Conservation (phyloP, 2,797 vertebrate genomes). For the Caiman crocodilus region DNA sequence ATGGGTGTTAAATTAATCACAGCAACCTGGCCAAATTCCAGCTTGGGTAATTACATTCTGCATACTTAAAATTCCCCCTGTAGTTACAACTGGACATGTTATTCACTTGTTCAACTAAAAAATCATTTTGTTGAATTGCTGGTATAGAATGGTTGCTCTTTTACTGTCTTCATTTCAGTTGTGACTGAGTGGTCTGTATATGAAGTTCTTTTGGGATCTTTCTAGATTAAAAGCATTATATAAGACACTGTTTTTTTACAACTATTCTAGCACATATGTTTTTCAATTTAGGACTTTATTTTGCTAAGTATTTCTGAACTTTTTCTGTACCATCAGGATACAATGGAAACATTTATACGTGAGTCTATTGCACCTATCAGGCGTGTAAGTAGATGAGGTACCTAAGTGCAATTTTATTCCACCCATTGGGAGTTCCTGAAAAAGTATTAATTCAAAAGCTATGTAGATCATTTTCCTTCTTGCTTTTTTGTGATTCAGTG, state of each 20-base stretch:
- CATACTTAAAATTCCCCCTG: conserved; percentile 59
- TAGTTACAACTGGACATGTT: conserved; percentile 41
- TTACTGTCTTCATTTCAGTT: background rate
- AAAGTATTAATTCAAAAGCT: too few relatives aligned
- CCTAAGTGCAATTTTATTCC: too few relatives aligned
- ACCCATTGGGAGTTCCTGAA: too few relatives aligned
- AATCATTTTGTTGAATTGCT: background rate
- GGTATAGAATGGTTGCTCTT: background rate
- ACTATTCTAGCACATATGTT: background rate
- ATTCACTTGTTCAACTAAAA: conserved; percentile 6
- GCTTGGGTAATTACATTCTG: conserved; percentile 58
- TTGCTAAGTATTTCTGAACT: fast-evolving
- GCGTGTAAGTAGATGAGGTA: too few relatives aligned
- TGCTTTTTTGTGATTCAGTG: too few relatives aligned
- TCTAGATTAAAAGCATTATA: background rate
- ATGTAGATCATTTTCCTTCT: too few relatives aligned
- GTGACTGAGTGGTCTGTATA: background rate
- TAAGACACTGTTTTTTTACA: background rate
- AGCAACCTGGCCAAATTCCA: conserved; percentile 63
- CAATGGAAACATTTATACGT: background rate
- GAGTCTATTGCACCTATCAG: too few relatives aligned
- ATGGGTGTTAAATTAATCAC: conserved; percentile 64
- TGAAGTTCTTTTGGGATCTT: background rate
- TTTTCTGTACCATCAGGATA: background rate
- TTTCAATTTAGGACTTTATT: background rate